Evolutionary conservation across 92 coral and sea anemone genomes (phyloP), one percentile per base, ranked within the genome.

Genomic region (Ricordea florida): DNA sequence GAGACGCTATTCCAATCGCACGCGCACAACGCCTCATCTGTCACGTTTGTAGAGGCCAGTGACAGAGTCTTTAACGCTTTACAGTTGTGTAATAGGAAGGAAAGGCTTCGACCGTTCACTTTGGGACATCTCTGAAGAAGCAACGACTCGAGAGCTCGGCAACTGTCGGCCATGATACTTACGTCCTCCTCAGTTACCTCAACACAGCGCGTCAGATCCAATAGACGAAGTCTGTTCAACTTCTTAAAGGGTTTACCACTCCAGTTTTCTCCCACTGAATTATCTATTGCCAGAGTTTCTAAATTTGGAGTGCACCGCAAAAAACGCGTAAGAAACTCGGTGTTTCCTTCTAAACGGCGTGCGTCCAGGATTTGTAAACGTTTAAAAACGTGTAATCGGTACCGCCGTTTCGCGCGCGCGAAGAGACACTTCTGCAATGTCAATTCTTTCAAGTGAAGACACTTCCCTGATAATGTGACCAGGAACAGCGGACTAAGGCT

Each of bases 121-220:
- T 62, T 82, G 34, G 80, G 87, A 50, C 96, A 90, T 8, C 82
- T 84, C 66, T 65, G 74, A n/a, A 90, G 44, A 13, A 91, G 78
- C 8, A 90, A 86, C 41, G 87, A 83, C 69, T 90, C 84, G 17
- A 90, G 71, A 25, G 14, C 74, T 25, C 62, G 81, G 24, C 96
- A 90, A 8, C 60, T 69, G 45, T 49, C 32, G 2, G 92, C 96
- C 22, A 90, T 60, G 6, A 62, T 48, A 23, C 60, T 55, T 30
- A 90, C 61, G 44, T 83, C 96, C 11, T 66, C 58, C 46, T 87
- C 88, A 21, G 58, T 68, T 5, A 90, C 71, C 10, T 70, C 90
- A 21, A 90, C 69, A 27, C 92, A 90, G 0, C 96, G 80, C 1
- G 90, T 78, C 61, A 91, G 83, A 48, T 90, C 96, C 26, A 90